These are phyloP conservation scores for Holothuria leucospilota DNA, from an alignment of 53 echinoderm and acorn worm species.

Conservation along the genomic window DNA sequence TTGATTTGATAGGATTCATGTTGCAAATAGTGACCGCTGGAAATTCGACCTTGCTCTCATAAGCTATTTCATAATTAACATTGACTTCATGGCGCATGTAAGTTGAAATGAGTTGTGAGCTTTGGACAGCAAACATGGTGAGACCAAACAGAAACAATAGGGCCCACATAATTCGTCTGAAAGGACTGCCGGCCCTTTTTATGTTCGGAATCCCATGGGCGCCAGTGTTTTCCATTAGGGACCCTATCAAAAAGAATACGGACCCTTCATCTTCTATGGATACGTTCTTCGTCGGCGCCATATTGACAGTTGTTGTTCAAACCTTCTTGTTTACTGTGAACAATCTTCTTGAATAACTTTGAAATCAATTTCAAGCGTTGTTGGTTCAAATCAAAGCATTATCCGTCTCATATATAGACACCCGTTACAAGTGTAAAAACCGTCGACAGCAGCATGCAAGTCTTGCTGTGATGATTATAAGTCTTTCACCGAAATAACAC, in stretches of 20 bases:
- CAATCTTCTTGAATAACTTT: too few species aligned
- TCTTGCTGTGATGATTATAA: too few species aligned
- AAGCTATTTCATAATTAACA: constrained; percentile 66
- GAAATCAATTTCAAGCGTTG: too few species aligned
- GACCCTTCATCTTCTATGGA: not conserved
- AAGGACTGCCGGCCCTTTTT: constrained; percentile 48
- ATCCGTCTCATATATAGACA: too few species aligned
- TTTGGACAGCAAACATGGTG: constrained; percentile 48
- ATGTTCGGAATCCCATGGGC: constrained; percentile 92
- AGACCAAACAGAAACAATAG: constrained; percentile 62
- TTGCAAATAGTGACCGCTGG: constrained; percentile 91
- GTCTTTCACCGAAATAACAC: too few species aligned
- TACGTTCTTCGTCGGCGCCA: too few species aligned
- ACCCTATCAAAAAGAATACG: constrained; percentile 34
- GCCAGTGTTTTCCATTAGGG: constrained; percentile 64
- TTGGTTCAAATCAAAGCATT: too few species aligned
- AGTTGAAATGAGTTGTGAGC: constrained; percentile 1
- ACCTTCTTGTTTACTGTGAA: too few species aligned
- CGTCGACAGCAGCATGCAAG: too few species aligned
- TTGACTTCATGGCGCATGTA: constrained; percentile 58
- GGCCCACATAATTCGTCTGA: constrained; percentile 68
- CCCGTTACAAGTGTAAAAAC: too few species aligned
- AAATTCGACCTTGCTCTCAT: constrained; percentile 19
- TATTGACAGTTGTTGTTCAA: too few species aligned
- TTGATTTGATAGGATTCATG: constrained; percentile 65